Evolutionary conservation across 2,113 vertebrate species (phyloP).

Genomic region (Leucoraja erinaceus): DNA sequence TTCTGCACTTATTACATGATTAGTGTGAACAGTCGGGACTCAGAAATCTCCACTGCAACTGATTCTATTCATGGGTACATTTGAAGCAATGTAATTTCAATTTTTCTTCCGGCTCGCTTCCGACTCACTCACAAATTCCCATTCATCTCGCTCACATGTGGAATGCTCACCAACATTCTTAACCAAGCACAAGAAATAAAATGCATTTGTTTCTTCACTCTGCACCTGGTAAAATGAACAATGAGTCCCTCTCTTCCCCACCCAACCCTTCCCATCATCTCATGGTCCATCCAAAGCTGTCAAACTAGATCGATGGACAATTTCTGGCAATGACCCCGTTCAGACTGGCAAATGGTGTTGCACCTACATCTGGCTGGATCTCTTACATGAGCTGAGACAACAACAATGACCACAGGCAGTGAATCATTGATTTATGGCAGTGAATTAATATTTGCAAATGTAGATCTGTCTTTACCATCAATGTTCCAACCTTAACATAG

Average conservation of each 20-base stretch:
- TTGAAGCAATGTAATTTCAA: neutral
- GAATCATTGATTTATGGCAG: neutral
- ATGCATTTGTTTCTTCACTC: neutral
- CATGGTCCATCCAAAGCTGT: neutral
- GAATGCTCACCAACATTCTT: neutral
- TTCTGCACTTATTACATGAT: neutral
- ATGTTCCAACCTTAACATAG: neutral
- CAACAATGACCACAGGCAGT: neutral
- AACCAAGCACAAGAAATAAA: neutral
- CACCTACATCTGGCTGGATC: neutral
- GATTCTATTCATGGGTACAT: neutral
- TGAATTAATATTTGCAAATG: slow-evolving; percentile 7
- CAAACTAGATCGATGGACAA: neutral
- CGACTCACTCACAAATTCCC: too few species aligned
- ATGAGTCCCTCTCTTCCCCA: neutral
- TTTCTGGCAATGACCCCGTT: neutral
- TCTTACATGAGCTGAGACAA: neutral
- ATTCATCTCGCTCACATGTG: neutral
- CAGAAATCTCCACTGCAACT: neutral
- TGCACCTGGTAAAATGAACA: neutral
- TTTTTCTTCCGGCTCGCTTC: neutral
- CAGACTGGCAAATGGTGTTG: too few species aligned
- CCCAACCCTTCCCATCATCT: neutral
- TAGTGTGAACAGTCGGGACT: neutral
- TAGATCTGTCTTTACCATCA: neutral